phyloP scores from a whole-genome alignment of 2,888 invertebrate genomes.

The Linhomoeus sp. region DNA sequence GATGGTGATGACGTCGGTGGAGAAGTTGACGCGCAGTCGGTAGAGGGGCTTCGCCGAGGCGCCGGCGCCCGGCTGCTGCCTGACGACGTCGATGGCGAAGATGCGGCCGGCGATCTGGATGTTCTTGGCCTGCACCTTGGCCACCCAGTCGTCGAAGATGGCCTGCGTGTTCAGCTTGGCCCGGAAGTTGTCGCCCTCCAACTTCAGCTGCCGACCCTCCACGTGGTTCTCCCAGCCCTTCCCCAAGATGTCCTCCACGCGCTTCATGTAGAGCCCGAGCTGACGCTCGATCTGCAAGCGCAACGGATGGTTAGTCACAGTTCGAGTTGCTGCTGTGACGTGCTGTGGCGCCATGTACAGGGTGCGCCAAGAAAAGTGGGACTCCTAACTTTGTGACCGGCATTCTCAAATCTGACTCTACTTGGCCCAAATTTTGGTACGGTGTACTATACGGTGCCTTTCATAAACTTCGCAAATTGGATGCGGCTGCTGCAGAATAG shows the following conservation, averaged over 20 bases:
- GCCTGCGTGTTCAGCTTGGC: constrained; percentile 85
- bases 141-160: constrained; percentile 93
- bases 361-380: no score
- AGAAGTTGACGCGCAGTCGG: constrained; percentile 50
- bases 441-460: no score
- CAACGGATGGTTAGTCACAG: no score
- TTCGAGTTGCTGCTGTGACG: no score
- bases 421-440: no score
- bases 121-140: constrained; percentile 43
- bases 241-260: constrained; percentile 83
- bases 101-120: constrained; percentile 9
- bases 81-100: constrained; percentile 14
- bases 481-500: no score
- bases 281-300: constrained; percentile 80
- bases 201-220: constrained; percentile 58
- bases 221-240: constrained; percentile 99
- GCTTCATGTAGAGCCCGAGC: constrained; percentile 74
- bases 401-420: no score
- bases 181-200: constrained; percentile 91
- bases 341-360: no score
- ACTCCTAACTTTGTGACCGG: no score
- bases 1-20: constrained; percentile 89
- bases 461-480: no score
- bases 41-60: background rate
- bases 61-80: constrained; percentile 10